These are phyloP conservation scores for Eupsittula cactorum DNA, from an alignment of 2,113 vertebrate genomes.

Conservation along the genomic window DNA sequence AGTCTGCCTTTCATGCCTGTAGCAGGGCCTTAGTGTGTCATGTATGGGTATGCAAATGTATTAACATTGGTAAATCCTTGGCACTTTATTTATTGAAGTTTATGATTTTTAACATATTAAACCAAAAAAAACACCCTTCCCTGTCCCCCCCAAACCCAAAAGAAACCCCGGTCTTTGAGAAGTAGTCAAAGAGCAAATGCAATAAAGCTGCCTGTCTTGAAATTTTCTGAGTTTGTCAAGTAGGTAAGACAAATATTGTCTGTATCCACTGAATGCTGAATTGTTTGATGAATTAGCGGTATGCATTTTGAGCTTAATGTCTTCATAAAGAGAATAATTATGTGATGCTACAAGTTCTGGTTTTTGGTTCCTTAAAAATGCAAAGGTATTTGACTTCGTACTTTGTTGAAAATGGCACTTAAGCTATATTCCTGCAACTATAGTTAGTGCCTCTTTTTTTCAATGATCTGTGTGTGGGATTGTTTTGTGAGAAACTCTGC, in stretches of 20 bases:
- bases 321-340: neutral
- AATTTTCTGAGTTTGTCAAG: neutral
- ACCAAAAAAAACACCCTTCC: neutral
- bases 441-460: neutral
- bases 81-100: neutral
- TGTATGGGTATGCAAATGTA: neutral
- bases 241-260: neutral
- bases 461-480: neutral
- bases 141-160: rapidly evolving
- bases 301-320: neutral
- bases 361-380: neutral
- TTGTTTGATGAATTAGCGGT: neutral
- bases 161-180: neutral
- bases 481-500: neutral
- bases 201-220: neutral
- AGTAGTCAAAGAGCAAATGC: neutral
- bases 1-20: neutral
- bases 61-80: neutral
- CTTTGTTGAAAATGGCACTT: neutral
- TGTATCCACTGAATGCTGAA: neutral
- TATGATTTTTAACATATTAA: neutral
- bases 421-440: neutral
- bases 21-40: neutral
- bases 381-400: neutral
- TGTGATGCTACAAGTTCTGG: neutral